These are phyloP conservation scores for Penaeus vannamei DNA, from an alignment of 1,140 invertebrate species.

Conservation along the genomic window DNA sequence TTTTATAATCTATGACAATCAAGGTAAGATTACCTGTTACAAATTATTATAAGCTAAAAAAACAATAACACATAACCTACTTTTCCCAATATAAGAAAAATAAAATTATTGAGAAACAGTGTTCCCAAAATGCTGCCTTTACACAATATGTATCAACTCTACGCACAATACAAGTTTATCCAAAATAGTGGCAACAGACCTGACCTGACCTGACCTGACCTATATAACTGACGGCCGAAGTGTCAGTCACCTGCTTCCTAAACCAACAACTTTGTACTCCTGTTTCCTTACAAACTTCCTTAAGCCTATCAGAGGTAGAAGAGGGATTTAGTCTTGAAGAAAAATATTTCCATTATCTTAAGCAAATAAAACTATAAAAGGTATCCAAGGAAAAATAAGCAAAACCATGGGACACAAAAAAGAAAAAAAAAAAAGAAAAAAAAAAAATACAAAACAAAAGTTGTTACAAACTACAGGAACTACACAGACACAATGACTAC, in stretches of 20 bases:
- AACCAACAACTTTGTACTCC: slow-evolving; percentile 58
- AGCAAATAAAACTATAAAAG: neutral
- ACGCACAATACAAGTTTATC: slow-evolving; percentile 16
- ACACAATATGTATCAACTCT: no score
- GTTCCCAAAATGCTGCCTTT: no score
- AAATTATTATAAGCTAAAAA: neutral
- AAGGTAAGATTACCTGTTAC: no score
- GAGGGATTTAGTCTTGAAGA: slow-evolving; percentile 45
- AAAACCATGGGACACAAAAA: slow-evolving; percentile 12
- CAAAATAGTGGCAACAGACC: slow-evolving; percentile 9
- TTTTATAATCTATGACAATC: no score
- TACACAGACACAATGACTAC: slow-evolving; percentile 61
- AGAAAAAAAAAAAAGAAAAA: slow-evolving; percentile 30
- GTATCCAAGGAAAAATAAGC: neutral
- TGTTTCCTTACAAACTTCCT: slow-evolving; percentile 52
- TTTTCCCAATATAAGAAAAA: neutral
- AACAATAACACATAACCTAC: neutral
- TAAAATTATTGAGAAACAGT: neutral
- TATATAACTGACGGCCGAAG: slow-evolving; percentile 7
- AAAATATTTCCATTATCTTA: slow-evolving; percentile 43
- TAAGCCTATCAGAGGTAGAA: slow-evolving; percentile 64
- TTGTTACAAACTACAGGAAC: slow-evolving; percentile 62
- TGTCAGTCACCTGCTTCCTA: slow-evolving; percentile 24
- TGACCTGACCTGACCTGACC: no score
- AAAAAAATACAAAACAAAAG: slow-evolving; percentile 40